Evolutionary conservation across 2,113 vertebrate species (phyloP), one percentile per base, ranked within the genome.

Genomic region (Litocranius walleri): DNA sequence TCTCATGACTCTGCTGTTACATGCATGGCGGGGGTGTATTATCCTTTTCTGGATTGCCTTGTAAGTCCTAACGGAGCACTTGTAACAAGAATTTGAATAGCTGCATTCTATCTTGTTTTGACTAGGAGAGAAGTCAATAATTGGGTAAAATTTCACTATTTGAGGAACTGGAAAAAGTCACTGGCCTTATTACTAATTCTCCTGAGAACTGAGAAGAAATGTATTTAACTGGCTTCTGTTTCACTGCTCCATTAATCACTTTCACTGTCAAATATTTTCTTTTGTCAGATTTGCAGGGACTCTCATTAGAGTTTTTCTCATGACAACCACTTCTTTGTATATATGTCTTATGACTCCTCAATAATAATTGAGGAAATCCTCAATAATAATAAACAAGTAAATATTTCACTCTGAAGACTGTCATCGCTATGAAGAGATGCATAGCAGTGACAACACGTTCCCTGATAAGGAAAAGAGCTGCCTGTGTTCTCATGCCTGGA

Each of bases 181-280:
- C 11, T 83, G 40, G 29, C 13, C 50, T 91, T 33, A 50, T 56
- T 56, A 50, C 40, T 88, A 82, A 95, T 36, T 77, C 80, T 92
- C 80, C 54, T 45, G 85, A 91, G 91, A 59, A 93, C 91, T 92
- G 74, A 85, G 48, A 92, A 98, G 77, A 95, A 94, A 88, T 48
- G 27, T 27, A 90, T 90, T 97, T 91, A 30, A 64, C 7, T 61
- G 40, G 8, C 27, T 56, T 92, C 50, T 96, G 83, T 94, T 92
- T 30, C 27, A 80, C 21, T 1, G 6, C 52, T 80, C n/a, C 71
- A 84, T 94, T 67, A 91, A 91, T 96, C 62, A 94, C 30, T 14
- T 86, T 78, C 30, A 67, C 50, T 85, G 82, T 93, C 95, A 97
- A 89, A 96, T 71, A 57, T 59, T 97, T 97, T 78, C 86, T 82